A percentile compares a stretch with the other conserved stretches of the same genome.
Conservation (phyloP, 2,113 vertebrate genomes). For the Takifugu bimaculatus region DNA sequence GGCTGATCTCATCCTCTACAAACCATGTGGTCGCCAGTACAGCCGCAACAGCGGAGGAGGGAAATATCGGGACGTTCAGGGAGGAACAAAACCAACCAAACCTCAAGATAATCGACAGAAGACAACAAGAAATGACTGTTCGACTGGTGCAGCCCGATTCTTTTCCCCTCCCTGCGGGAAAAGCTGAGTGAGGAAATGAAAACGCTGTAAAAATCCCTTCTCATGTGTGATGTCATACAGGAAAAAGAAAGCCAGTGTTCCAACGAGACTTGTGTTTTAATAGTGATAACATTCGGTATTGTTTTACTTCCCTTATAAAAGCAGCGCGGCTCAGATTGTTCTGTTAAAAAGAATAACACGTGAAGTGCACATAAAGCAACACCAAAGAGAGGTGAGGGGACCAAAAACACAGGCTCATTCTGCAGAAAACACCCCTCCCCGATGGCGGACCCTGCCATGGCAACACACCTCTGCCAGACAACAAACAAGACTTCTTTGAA, state of each 20-base stretch:
- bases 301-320: slow-evolving; percentile 27
- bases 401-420: too few species aligned
- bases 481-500: not conserved
- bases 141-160: not conserved
- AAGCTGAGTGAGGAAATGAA: slow-evolving; percentile 22
- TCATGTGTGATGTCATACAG: slow-evolving; percentile 36
- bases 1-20: slow-evolving; percentile 65
- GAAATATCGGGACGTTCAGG: slow-evolving; percentile 37
- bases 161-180: not conserved
- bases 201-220: slow-evolving; percentile 3
- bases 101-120: slow-evolving; percentile 29
- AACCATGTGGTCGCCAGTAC: slow-evolving; percentile 56
- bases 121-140: slow-evolving; percentile 9
- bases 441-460: not conserved
- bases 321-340: not conserved
- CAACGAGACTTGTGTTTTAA: slow-evolving; percentile 34
- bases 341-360: not conserved
- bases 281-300: slow-evolving; percentile 33
- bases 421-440: too few species aligned
- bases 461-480: not conserved
- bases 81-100: slow-evolving; percentile 8
- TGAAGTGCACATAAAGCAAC: too few species aligned
- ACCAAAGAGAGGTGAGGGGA: too few species aligned
- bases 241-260: slow-evolving; percentile 26
- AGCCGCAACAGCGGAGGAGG: slow-evolving; percentile 35